Conservation (phyloP, 2,888 invertebrate genomes). For the Keiferia lycopersicella region DNA sequence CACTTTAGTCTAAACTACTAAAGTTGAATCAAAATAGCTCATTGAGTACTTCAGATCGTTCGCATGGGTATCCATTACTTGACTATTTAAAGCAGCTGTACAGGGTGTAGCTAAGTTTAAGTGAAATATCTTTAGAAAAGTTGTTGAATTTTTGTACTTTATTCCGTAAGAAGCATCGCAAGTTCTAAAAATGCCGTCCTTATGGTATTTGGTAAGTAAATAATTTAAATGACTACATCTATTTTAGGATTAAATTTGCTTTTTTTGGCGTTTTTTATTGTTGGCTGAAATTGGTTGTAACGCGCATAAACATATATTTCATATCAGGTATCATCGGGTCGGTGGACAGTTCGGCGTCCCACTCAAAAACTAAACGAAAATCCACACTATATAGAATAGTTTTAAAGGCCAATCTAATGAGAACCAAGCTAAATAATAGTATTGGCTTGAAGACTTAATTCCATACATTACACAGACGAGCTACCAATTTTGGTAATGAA, state of each 20-base stretch:
- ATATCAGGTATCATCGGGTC: no score
- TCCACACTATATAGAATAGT: conserved; percentile 35
- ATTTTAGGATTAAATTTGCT: no score
- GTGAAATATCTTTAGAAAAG: not conserved
- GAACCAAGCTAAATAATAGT: conserved; percentile 44
- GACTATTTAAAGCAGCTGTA: conserved; percentile 43
- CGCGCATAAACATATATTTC: no score
- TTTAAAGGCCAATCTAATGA: conserved; percentile 40
- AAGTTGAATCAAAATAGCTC: conserved; percentile 60
- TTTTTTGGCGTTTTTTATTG: no score
- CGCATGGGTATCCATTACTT: conserved; percentile 46
- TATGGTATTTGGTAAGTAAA: no score
- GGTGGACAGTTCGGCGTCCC: no score
- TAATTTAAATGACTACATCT: no score
- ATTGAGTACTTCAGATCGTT: conserved; percentile 52
- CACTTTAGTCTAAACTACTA: conserved; percentile 52
- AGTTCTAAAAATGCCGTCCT: no score
- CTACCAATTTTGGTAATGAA: conserved; percentile 41
- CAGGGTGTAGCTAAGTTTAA: not conserved
- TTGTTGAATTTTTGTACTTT: no score
- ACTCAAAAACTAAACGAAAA: no score
- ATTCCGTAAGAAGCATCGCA: no score
- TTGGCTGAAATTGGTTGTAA: no score
- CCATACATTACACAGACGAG: conserved; percentile 43
- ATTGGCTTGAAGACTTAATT: conserved; percentile 48